Base-by-base conservation (phyloP, 2,888 invertebrate species). In the Piscicola geometra region DNA sequence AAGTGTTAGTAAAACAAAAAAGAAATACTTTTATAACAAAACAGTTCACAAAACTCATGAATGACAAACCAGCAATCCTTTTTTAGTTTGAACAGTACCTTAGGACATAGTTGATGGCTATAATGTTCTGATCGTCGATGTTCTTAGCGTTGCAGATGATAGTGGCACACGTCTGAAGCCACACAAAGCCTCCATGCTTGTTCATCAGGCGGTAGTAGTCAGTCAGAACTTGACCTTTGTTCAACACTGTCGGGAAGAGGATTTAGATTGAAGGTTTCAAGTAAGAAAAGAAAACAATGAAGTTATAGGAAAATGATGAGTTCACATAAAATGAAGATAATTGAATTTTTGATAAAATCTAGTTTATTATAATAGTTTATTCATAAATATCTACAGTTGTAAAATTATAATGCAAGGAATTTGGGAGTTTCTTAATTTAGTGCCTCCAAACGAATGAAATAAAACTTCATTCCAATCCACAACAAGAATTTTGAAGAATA, bases 101-200 rank as follows among this genome's bases (percentile, higher is more conserved):
- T 32, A 97, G 91, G 79, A 97, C 93, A 86, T 96, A 96, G 87
- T 96, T 95, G 82, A 97, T 94, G 84, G 95, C 95, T 80, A 97
- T 94, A 82, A 97, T 94, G 84, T 94, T 96, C 86, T 96, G 95
- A 85, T 97, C 96, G 79, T 97, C 96, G 5, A 93, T 92, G 83
- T 94, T 95, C 87, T 96, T 97, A 74, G 93, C 91, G 84, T 92
- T 94, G 87, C 94, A 95, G 76, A 97, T 93, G 66, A 96, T 93
- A 0, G 96, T 97, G 77, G 96, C 96, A 86, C 96, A 97, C 0
- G 94, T 94, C 87, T 96, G 96, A 82, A 97, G 87, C 96, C 96
- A 97, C 75, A 94, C 93, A 87, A 92, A 97, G 50, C 97, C 97
- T 5, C 96, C 96, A 81, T 90, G 91, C 86, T 95, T 95, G 88